Base-by-base conservation (phyloP, 2,888 invertebrate species). In the Lasioglossum morio region DNA sequence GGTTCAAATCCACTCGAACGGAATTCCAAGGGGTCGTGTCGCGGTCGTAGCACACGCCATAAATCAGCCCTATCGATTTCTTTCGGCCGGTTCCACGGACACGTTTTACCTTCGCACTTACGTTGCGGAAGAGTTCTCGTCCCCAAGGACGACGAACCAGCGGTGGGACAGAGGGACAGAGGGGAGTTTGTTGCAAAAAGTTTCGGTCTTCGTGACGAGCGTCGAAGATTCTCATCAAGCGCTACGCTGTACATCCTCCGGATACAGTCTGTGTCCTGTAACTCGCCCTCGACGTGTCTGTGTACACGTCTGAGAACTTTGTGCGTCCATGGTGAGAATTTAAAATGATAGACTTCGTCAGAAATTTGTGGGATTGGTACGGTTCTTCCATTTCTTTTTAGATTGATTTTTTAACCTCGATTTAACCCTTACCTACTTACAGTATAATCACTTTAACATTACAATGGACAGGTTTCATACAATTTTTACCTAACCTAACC, bases 1-100 rank as follows among this genome's bases (percentile, higher is more conserved):
- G 87, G 89, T 91, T 90, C 88, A 83, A 85, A 75, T 78, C 72
- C 78, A 79, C 66, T 79, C 37, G 83, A 79, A 78, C 60, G 66
- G 76, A 76, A 79, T 69, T 76, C 57, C 63, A 73, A 79, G 57
- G 77, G 79, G 84, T 85, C 78, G 80, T 80, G 77, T 80, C 85
- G 85, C 76, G 86, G 81, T 79, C 77, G 85, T 84, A 79, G 78
- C 76, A 70, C 80, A 30, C 74, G 30, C 81, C 79, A 77, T 74
- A 77, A 81, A 69, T 87, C 81, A 82, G 72, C 81, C 83, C 72
- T 74, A 87, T 84, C 84, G 80, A 86, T 82, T 77, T 70, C 81
- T 74, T 81, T 82, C 81, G 79, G 63, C 69, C 48, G 74, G 79
- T 79, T 70, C 27, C 72, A 76, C 82, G 74, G 80, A 81, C 84